These are phyloP conservation scores for Drosophila willistoni DNA, from an alignment of 1,140 invertebrate species.

Conservation along the genomic window DNA sequence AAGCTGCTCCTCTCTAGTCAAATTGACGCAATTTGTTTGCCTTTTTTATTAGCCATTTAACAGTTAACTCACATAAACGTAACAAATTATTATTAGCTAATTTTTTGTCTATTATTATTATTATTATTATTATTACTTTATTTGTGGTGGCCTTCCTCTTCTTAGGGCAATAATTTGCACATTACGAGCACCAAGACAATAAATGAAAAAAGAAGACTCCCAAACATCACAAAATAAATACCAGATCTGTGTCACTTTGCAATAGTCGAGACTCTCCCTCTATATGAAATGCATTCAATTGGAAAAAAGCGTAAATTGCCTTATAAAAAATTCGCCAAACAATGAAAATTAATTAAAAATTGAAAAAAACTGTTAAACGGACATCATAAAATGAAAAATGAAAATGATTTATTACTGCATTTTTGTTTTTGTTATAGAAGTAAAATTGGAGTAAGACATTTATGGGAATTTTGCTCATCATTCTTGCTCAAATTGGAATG, in stretches of 20 bases:
- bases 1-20: conserved; percentile 26
- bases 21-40: conserved; percentile 64
- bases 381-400: background rate
- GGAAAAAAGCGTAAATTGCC: conserved; percentile 8
- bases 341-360: background rate
- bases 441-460: too few relatives aligned
- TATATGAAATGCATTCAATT: conserved; percentile 2
- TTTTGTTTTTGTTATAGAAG: too few relatives aligned
- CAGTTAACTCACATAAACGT: conserved; percentile 76
- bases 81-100: conserved; percentile 76
- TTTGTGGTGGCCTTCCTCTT: background rate
- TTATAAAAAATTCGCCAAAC: conserved; percentile 3
- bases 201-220: background rate
- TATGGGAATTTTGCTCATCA: too few relatives aligned
- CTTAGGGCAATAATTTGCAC: conserved; percentile 23
- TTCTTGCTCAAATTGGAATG: too few relatives aligned
- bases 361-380: background rate
- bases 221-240: background rate
- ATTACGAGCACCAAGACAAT: background rate
- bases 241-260: background rate
- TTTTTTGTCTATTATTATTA: conserved; percentile 48
- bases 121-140: conserved; percentile 23
- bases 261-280: background rate
- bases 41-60: conserved; percentile 74
- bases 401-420: background rate